A percentile compares a stretch with the other conserved stretches of the same genome.
Evolutionary conservation across 2,113 vertebrate genomes (phyloP).

Genomic region (Toxostoma redivivum): DNA sequence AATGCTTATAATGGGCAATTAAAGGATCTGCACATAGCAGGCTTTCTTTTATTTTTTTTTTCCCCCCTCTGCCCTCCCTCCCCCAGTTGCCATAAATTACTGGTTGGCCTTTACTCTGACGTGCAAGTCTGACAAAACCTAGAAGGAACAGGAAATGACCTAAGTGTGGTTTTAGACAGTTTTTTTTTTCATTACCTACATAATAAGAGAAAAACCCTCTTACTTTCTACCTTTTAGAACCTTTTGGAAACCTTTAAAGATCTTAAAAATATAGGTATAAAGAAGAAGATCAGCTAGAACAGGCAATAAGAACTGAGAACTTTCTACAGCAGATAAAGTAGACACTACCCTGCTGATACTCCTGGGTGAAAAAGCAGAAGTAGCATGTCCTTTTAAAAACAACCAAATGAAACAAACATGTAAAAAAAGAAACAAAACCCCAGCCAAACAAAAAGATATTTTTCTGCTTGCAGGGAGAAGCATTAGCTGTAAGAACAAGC

Average conservation of each 20-base stretch:
- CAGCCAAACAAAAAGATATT: background rate
- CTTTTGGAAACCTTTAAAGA: background rate
- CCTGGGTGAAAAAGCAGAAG: conserved; percentile 41
- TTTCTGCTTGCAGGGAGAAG: background rate
- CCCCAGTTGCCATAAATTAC: conserved; percentile 52
- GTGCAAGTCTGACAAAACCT: conserved; percentile 51
- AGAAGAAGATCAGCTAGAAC: background rate
- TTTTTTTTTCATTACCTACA: conserved; percentile 42
- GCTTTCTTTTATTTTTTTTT: background rate
- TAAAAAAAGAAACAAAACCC: background rate
- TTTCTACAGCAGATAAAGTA: background rate
- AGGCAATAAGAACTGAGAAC: background rate
- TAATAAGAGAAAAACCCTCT: background rate
- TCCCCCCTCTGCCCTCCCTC: background rate
- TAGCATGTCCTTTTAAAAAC: background rate
- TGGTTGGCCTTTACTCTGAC: conserved; percentile 53
- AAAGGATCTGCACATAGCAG: conserved; percentile 52
- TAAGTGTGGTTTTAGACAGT: conserved; percentile 50
- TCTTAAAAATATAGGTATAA: background rate
- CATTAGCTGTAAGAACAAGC: background rate
- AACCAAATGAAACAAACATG: background rate
- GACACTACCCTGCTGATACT: background rate
- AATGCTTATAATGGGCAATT: conserved; percentile 45
- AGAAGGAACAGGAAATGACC: conserved; percentile 63
- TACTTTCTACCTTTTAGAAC: conserved; percentile 9